These are phyloP conservation scores for Haliclona indistincta DNA, from an alignment of 37 sponge, comb jelly and placozoan species.

Conservation along the genomic window DNA sequence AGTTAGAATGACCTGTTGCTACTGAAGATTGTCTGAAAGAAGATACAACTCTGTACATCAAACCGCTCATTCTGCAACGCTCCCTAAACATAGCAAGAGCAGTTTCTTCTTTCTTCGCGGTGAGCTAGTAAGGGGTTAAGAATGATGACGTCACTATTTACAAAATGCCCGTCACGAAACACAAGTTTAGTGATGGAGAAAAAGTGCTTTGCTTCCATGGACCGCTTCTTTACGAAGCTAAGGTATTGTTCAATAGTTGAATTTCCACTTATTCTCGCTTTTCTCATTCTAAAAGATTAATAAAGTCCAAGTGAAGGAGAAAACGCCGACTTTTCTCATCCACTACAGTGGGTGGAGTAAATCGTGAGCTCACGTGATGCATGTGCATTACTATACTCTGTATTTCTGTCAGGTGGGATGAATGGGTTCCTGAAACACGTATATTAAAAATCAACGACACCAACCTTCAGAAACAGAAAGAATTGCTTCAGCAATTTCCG, in stretches of 20 bases:
- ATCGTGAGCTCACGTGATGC: conserved; percentile 39
- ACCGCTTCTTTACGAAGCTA: conserved; percentile 90
- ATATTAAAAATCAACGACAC: conserved; percentile 80
- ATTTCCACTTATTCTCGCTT: neutral
- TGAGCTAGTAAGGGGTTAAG: too few relatives aligned
- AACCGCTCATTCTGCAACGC: too few relatives aligned
- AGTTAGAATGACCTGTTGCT: too few relatives aligned
- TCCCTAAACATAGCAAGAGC: too few relatives aligned
- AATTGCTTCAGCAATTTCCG: conserved; percentile 57
- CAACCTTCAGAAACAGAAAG: conserved; percentile 85
- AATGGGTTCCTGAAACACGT: conserved; percentile 85
- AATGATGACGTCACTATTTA: too few relatives aligned
- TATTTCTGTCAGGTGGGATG: conserved; percentile 84
- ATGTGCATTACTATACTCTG: neutral
- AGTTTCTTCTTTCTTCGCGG: too few relatives aligned
- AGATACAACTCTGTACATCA: too few relatives aligned
- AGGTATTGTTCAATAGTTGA: conserved; percentile 31
- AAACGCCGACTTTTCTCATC: conserved; percentile 56
- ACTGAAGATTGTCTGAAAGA: too few relatives aligned
- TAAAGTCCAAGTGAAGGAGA: conserved; percentile 69
- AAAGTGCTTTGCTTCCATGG: conserved; percentile 95
- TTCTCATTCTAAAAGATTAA: conserved; percentile 34
- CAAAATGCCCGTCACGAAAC: conserved; percentile 1
- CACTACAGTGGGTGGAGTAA: conserved; percentile 97
- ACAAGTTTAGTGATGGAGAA: conserved; percentile 81